Conservation (phyloP, 2,888 invertebrate species). For the Prosopocoilus inquinatus region DNA sequence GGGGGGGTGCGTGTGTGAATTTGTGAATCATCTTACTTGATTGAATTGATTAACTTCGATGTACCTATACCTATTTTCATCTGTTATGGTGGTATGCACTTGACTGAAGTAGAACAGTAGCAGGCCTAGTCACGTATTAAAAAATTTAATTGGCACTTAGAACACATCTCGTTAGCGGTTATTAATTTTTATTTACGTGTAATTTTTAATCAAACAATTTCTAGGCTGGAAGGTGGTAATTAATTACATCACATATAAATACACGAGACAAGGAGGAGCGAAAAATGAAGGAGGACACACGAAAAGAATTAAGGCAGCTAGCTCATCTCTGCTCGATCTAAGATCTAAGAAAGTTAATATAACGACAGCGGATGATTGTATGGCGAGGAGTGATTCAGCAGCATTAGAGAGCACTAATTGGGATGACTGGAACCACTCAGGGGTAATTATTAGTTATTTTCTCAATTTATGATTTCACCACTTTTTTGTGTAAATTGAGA, state of each 20-base stretch:
- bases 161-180: too few relatives aligned
- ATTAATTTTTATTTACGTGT: too few relatives aligned
- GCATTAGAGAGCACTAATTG: slow-evolving; percentile 40
- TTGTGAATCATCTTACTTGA: too few relatives aligned
- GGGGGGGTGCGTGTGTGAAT: too few relatives aligned
- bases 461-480: slow-evolving; percentile 40
- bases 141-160: too few relatives aligned
- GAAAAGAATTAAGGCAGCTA: not conserved
- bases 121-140: too few relatives aligned
- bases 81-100: too few relatives aligned
- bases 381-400: slow-evolving; percentile 38
- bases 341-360: slow-evolving; percentile 15
- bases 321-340: slow-evolving; percentile 3
- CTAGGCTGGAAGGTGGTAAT: not conserved
- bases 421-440: slow-evolving; percentile 37
- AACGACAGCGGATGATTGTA: slow-evolving; percentile 22
- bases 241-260: slow-evolving; percentile 1
- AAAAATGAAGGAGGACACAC: not conserved
- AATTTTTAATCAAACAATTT: too few relatives aligned
- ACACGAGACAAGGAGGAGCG: not conserved
- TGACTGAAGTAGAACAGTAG: too few relatives aligned
- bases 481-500: slow-evolving; percentile 26
- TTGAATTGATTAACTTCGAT: too few relatives aligned
- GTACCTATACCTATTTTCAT: too few relatives aligned
- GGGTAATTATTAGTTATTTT: slow-evolving; percentile 41